These are phyloP conservation scores for Enteromius treurensis DNA, from an alignment of 2,797 vertebrate species.

Conservation along the genomic window DNA sequence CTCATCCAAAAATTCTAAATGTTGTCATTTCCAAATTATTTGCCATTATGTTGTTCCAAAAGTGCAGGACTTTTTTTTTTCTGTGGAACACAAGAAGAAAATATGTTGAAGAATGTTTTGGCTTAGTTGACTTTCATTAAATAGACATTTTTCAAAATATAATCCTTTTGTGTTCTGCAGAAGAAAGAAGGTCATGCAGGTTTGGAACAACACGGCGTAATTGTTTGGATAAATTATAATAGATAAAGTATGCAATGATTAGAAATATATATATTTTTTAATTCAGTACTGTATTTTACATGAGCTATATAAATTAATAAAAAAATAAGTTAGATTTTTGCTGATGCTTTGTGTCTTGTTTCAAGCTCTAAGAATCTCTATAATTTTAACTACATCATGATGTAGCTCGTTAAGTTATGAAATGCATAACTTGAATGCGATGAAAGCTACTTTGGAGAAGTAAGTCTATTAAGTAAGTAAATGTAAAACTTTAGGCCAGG, in stretches of 20 bases:
- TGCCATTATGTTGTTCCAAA: neutral
- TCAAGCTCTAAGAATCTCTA: neutral
- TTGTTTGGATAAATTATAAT: neutral
- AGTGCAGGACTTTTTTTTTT: neutral
- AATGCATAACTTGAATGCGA: neutral
- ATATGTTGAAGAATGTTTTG: neutral
- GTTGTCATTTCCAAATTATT: neutral
- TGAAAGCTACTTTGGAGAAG: neutral
- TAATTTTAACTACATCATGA: neutral
- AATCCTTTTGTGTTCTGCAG: neutral
- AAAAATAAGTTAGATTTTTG: neutral
- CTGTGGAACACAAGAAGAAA: neutral
- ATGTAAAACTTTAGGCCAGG: slow-evolving; percentile 17
- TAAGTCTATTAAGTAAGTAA: neutral
- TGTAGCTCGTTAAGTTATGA: neutral
- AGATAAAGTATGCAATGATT: neutral
- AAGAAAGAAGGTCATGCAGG: neutral
- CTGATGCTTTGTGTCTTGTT: neutral
- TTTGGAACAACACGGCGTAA: neutral
- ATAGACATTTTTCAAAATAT: neutral
- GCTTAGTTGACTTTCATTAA: neutral
- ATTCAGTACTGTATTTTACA: neutral
- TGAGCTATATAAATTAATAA: neutral
- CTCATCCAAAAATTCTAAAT: neutral
- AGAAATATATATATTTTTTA: neutral